Base-by-base conservation (phyloP, 1,140 invertebrate species). In the Diabrotica undecimpunctata region DNA sequence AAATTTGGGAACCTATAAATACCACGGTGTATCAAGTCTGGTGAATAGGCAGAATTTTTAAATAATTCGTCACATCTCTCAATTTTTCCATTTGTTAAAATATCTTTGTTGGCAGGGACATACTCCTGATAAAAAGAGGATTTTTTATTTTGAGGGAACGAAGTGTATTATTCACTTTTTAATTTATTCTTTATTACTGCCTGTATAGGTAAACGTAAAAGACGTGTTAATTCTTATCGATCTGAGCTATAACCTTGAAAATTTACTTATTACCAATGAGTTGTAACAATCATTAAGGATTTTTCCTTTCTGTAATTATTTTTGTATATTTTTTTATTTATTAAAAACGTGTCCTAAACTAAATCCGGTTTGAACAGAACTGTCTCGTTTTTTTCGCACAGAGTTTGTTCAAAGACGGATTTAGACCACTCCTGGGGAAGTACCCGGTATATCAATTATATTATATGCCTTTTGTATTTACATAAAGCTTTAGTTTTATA, bases 401-500 rank as follows among this genome's bases (percentile, higher is more conserved):
- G 36, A 39, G 11, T 46, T 8, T 46, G 41, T 46, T 46, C 41
- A 46, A 6, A 46, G 2, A n/a, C n/a, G n/a, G n/a, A 6, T 46
- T 46, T n/a, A 46, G 41, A 46, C 41, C 41, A 46, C 41, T 46
- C 8, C n/a, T 46, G 41, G 41, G 41, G 41, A 13, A 61, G 13
- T 14, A 39, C 59, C 65, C 60, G 67, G 61, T 65, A 60, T 61
- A 71, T 68, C 61, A 65, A 68, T 65, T 62, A 66, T 68, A 68
- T 55, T 64, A 62, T 67, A 70, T 69, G 70, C 66, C 65, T 70
- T 72, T 72, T 70, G 71, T 72, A 72, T 70, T 68, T 73, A 70
- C 61, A 71, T 74, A 72, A 70, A 72, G 68, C 70, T 74, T 74
- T 72, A 74, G 68, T 74, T 74, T 72, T 73, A 66, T 73, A 73